Conservation (phyloP, 2,113 vertebrate genomes). For the Campylorhamphus procurvoides region DNA sequence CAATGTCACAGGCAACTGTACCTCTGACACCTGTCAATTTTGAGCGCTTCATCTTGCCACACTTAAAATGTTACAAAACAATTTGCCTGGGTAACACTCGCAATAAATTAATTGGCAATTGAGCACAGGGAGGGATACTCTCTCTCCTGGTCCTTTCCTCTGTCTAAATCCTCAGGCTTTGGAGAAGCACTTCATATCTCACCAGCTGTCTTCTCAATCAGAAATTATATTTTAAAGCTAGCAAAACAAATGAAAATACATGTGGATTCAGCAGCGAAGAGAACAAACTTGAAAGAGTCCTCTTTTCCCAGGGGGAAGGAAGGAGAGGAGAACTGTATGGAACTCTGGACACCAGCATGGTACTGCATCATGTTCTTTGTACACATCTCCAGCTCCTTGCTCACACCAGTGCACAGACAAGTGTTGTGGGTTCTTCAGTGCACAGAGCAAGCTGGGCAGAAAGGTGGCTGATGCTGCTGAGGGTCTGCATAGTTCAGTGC, state of each 20-base stretch:
- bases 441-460: background rate
- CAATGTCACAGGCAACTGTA: background rate
- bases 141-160: background rate
- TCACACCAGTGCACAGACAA: background rate
- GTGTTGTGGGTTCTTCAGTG: rapidly evolving
- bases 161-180: background rate
- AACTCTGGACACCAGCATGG: background rate
- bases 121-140: background rate
- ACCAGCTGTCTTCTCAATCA: background rate
- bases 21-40: background rate
- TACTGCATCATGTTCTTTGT: background rate
- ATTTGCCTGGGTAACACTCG: background rate
- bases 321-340: background rate
- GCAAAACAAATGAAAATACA: background rate
- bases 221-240: background rate
- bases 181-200: background rate
- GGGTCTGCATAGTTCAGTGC: background rate
- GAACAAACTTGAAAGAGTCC: background rate
- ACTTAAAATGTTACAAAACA: background rate
- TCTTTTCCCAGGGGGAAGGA: background rate
- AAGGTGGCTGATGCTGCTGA: background rate
- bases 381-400: background rate
- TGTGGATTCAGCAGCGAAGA: background rate
- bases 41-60: background rate
- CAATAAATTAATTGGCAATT: background rate